Base-by-base conservation (phyloP, 2,113 vertebrate species). In the Amazona vittata region DNA sequence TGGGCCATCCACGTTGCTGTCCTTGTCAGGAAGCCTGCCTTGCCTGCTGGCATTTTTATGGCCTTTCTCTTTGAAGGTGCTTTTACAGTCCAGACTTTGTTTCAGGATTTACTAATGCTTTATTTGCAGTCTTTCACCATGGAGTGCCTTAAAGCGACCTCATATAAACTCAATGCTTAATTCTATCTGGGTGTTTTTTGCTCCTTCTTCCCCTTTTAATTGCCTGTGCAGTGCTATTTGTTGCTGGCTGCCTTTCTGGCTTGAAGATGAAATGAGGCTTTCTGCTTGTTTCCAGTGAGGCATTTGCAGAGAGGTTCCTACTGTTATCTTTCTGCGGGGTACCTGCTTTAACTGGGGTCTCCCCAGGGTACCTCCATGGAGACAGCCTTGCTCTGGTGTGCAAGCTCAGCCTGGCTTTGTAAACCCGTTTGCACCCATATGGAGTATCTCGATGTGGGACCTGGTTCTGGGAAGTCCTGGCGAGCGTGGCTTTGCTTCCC, bases 31-130 rank as follows among this genome's bases (percentile, higher is more conserved):
- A 88, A 89, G 65, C 52, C 80, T 80, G 55, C 41, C 39, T 83
- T 94, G 73, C 74, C 80, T 87, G 53, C 83, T 94, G 92, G 81
- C 89, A 53, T 96, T 94, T 94, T 91, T 96, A 59, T 90, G 96
- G 91, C 86, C 91, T 94, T 96, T 95, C 74, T 67, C 53, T 87
- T 76, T 85, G 86, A 94, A 93, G 68, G 49, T 64, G 63, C 63
- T 86, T 94, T 91, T 92, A 28, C 59, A 73, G 91, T 87, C 41
- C 50, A 63, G 90, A 93, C 29, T 86, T 81, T 80, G 33, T 94
- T 96, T 90, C 75, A 89, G 93, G 87, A 78, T 89, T 75, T 87
- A 49, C 28, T 70, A 14, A 6, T 89, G 81, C 63, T 86, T 86
- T 90, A 26, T 90, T 93, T 89, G 37, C 57, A 63, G 81, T 82